These are phyloP conservation scores for Tetramorium simillimum DNA, from an alignment of 1,140 invertebrate species.

Conservation along the genomic window DNA sequence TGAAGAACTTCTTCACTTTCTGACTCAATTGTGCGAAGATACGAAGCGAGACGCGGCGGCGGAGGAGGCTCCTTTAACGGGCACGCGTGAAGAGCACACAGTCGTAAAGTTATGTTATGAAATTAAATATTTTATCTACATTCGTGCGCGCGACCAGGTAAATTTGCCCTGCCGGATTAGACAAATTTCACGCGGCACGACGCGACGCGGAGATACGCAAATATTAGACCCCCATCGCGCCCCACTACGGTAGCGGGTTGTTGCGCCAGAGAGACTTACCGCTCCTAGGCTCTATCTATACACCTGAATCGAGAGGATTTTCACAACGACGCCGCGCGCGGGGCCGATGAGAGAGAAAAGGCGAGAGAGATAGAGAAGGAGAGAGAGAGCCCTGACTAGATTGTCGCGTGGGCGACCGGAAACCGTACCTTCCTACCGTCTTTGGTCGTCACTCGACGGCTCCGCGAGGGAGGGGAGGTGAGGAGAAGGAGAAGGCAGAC, in stretches of 20 bases:
- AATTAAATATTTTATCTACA: background rate
- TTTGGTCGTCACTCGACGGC: constrained; percentile 79
- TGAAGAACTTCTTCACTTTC: background rate
- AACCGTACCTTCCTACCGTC: constrained; percentile 84
- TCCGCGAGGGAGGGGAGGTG: constrained; percentile 55
- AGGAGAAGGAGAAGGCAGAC: constrained; percentile 67
- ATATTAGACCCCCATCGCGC: constrained; percentile 46
- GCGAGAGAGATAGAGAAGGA: background rate
- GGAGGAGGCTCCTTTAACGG: background rate
- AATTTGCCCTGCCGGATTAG: constrained; percentile 1
- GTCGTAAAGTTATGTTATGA: constrained; percentile 1
- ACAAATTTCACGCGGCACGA: constrained; percentile 1
- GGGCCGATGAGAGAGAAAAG: constrained; percentile 53
- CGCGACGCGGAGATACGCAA: constrained; percentile 33
- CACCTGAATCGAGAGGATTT: constrained; percentile 77
- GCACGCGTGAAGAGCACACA: background rate
- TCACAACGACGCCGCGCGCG: constrained; percentile 66
- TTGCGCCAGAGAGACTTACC: constrained; percentile 74
- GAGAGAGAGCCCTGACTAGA: constrained; percentile 76
- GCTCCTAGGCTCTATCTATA: constrained; percentile 73
- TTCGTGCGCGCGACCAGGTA: background rate
- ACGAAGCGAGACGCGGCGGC: background rate
- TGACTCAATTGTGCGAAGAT: background rate
- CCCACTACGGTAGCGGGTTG: constrained; percentile 65
- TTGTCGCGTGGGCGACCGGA: constrained; percentile 83